Conservation (phyloP, 2,888 invertebrate species). For the Exephanes ischioxanthus region DNA sequence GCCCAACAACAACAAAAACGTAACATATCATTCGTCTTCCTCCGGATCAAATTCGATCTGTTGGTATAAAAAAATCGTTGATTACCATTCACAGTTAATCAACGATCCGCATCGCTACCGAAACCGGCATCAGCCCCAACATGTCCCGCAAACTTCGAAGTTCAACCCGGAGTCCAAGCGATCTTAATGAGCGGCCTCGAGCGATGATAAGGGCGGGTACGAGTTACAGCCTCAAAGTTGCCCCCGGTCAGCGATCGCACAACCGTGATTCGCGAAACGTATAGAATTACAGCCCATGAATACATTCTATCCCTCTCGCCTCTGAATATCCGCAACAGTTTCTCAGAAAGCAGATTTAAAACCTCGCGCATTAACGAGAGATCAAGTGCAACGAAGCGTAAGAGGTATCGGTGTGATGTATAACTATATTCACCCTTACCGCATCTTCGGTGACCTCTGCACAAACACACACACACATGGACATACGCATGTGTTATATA, state of each 20-base stretch:
- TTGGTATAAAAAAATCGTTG: conserved; percentile 2
- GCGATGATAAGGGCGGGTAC: background rate
- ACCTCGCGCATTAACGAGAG: conserved; percentile 32
- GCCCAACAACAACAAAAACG: conserved; percentile 12
- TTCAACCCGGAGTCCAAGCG: background rate
- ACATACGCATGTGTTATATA: background rate
- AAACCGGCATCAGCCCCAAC: background rate
- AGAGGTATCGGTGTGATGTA: conserved; percentile 14
- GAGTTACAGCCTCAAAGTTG: background rate
- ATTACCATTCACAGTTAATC: background rate
- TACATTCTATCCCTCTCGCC: conserved; percentile 12
- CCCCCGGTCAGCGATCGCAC: background rate
- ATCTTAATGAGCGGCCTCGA: background rate
- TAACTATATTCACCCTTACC: conserved; percentile 47
- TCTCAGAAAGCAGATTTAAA: conserved; percentile 35
- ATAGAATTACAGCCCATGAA: conserved; percentile 16
- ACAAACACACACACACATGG: background rate
- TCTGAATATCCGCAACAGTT: conserved; percentile 26
- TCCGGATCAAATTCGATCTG: conserved; percentile 4
- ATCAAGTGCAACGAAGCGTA: conserved; percentile 26
- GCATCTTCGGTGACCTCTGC: conserved; percentile 4
- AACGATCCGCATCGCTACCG: background rate
- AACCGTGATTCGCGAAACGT: conserved; percentile 22
- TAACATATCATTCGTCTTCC: conserved; percentile 14
- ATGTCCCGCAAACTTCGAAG: background rate